Conservation (phyloP, 1,140 invertebrate species). For the Lordiphosa clarofinis region DNA sequence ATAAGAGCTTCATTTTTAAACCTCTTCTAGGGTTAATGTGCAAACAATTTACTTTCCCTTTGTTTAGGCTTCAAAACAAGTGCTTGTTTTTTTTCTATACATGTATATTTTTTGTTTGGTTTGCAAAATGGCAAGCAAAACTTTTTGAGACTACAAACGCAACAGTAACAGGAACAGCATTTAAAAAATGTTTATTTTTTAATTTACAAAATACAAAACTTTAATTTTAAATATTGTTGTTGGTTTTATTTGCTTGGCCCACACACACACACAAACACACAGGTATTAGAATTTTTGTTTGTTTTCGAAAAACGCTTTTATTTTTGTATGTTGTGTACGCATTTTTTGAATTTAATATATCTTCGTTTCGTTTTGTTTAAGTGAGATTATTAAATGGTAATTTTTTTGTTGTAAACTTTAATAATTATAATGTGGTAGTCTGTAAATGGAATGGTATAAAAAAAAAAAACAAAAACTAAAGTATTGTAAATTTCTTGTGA, state of each 20-base stretch:
- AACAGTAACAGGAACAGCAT: constrained; percentile 77
- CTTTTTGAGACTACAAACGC: constrained; percentile 76
- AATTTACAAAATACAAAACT: constrained; percentile 32
- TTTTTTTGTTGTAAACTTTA: constrained; percentile 68
- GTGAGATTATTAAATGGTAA: constrained; percentile 68
- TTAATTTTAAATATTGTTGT: constrained; percentile 34
- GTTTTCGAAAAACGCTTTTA: constrained; percentile 54
- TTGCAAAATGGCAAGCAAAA: constrained; percentile 39
- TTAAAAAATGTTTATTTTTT: constrained; percentile 76
- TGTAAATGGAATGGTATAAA: constrained; percentile 39
- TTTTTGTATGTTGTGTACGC: constrained; percentile 45
- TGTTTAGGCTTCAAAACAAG: too few species aligned
- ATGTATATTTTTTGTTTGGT: too few species aligned
- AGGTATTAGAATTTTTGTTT: constrained; percentile 65
- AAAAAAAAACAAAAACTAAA: constrained; percentile 41
- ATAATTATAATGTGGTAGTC: constrained; percentile 49
- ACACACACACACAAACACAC: constrained; percentile 17
- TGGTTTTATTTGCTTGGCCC: constrained; percentile 30
- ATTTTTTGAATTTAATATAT: constrained; percentile 41
- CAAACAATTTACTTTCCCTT: too few species aligned
- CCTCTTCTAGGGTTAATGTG: too few species aligned
- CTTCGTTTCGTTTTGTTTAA: constrained; percentile 55
- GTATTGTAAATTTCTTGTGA: constrained; percentile 75
- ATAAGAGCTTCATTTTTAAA: too few species aligned
- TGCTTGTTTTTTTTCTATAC: too few species aligned